Base-by-base conservation (phyloP, 2,113 vertebrate genomes). In the Rafetus swinhoei region DNA sequence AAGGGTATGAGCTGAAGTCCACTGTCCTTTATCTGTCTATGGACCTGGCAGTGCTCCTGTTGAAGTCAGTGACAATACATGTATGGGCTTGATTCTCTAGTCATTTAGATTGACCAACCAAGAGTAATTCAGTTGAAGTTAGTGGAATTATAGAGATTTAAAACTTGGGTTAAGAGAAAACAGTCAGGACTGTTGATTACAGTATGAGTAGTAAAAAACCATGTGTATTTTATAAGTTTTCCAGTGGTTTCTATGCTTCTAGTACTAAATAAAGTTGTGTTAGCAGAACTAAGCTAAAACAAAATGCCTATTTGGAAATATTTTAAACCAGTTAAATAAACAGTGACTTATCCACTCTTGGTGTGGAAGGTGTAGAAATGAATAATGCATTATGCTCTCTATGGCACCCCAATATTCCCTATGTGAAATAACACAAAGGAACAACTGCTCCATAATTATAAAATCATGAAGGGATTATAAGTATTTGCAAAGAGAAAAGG, bases 401-500 rank as follows among this genome's bases (percentile, higher is more conserved):
- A 92, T 93, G 81, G 55, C 50, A 27, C 53, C n/a, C 80, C 39
- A 54, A 0, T 82, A 72, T 55, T 27, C 4, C 2, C 52, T 18
- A 10, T 0, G 2, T 3, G 18, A 29, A 22, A 2, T 57, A 29
- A 79, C 53, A 74, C 27, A 76, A 72, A 82, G 92, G 79, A 56
- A 59, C 56, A 88, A 91, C 35, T 76, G 69, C 18, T 32, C 80
- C 85, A 29, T 25, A 1, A 82, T 65, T 81, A 83, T 77, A n/a
- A 80, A 93, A 95, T 6, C 14, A 69, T 54, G 72, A 85, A 59
- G n/a, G 74, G 3, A 5, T 80, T 90, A 55, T 79, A 77, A 84
- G 69, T 29, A 79, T 93, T 91, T 94, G 76, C 74, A 87, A 85
- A 91, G 29, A 50, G 84, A 53, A 90, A 85, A 85, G 56, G 62